A percentile compares a stretch with the other conserved stretches of the same genome.
phyloP scores from a whole-genome alignment of 2,888 invertebrate genomes.

The Epinotia brunnichana region DNA sequence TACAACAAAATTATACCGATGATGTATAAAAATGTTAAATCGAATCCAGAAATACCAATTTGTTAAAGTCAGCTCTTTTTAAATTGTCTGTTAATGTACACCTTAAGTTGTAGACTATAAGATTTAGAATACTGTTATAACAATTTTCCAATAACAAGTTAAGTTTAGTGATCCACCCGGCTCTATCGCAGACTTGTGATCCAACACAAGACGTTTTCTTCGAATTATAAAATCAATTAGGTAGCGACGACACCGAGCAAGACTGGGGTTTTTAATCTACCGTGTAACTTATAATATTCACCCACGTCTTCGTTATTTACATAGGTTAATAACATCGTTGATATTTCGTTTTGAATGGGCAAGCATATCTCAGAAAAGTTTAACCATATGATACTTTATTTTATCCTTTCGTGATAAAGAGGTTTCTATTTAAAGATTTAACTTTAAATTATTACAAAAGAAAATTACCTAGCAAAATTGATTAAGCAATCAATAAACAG shows the following conservation, averaged over 20 bases:
- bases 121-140: slow-evolving; percentile 1
- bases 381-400: background rate
- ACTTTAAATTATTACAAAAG: slow-evolving; percentile 30
- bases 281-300: slow-evolving; percentile 8
- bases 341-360: background rate
- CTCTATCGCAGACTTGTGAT: slow-evolving; percentile 61
- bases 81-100: slow-evolving; percentile 36
- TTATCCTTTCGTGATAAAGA: background rate
- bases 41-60: slow-evolving; percentile 50
- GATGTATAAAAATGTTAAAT: slow-evolving; percentile 64
- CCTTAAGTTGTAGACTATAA: slow-evolving; percentile 47
- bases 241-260: slow-evolving; percentile 53
- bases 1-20: slow-evolving; percentile 70
- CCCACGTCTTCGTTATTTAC: background rate
- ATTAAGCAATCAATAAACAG: slow-evolving; percentile 50
- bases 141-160: slow-evolving; percentile 48
- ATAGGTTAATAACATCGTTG: background rate
- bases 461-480: slow-evolving; percentile 29
- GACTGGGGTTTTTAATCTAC: slow-evolving; percentile 20
- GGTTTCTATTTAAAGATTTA: slow-evolving; percentile 10
- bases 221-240: slow-evolving; percentile 78
- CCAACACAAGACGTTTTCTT: slow-evolving; percentile 68
- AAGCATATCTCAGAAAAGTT: background rate
- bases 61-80: slow-evolving; percentile 48
- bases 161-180: slow-evolving; percentile 49